Evolutionary conservation across 2,888 invertebrate genomes (phyloP), one percentile per base, ranked within the genome.

Genomic region (Xanthia togata): DNA sequence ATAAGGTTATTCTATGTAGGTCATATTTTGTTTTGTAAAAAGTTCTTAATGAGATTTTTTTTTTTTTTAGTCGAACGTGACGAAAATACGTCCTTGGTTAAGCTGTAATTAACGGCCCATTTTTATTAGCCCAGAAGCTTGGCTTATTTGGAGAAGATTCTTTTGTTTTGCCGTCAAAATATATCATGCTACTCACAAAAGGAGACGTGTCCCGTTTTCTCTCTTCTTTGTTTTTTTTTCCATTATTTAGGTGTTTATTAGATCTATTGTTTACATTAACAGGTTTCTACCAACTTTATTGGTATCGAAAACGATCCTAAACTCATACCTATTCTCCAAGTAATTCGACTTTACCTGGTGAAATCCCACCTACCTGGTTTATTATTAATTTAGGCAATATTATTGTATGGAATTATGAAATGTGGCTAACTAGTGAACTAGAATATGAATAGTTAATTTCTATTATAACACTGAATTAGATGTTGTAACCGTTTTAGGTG

Each of bases 11-110:
- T 47, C 2, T 1, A 53, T 17, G 31, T 68, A n/a, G 31, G n/a
- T 31, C n/a, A 26, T 71, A 26, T 50, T n/a, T 73, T 53, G 50
- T 38, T 72, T 53, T 73, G 23, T 73, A 71, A 38, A 72, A 50
- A 14, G 50, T 12, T 72, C 26, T 11, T 23, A 50, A 50, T 26
- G 38, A 50, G 26, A 26, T 3, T 3, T 23, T 72, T 38, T 41
- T 6, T 53, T 11, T 38, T 73, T 50, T 26, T 50, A 23, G 17
- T 26, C 11, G 14, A 14, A 38, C 72, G 35, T 71, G 47, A 50
- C 38, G 26, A 26, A 70, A 50, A 53, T n/a, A 11, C 23, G 17
- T 8, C 71, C 6, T 26, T 50, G 35, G 11, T 38, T 38, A 38
- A 38, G 26, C n/a, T 38, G 70, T 38, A 26, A 47, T 38, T 70